Base-by-base conservation (phyloP, 2,113 vertebrate species). In the Erinaceus europaeus region DNA sequence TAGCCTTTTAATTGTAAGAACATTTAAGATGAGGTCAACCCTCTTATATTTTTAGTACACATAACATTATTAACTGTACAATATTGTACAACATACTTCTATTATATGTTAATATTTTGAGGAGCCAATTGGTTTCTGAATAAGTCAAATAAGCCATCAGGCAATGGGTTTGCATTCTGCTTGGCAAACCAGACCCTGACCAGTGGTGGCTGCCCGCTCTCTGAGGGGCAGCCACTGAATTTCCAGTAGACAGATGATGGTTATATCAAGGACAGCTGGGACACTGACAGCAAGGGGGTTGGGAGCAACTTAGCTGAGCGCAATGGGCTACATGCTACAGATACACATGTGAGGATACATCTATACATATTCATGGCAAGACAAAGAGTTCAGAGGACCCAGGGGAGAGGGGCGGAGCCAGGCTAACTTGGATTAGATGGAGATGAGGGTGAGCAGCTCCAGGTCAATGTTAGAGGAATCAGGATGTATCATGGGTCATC, bases 111-210 rank as follows among this genome's bases (percentile, higher is more conserved):
- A 84, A 62, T 3, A 5, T 61, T 75, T 92, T 59, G 40, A 84
- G 46, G 36, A 89, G 14, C 18, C 64, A 76, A n/a, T 23, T 59
- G 2, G 48, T 88, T 64, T 87, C 44, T 94, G 86, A 96, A 32
- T 89, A 95, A 94, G n/a, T 88, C 94, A 92, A 93, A 89, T 92
- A 1, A 29, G 75, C 89, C 0, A 0, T 48, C 65, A 88, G 73
- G 68, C 68, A 62, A 81, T 42, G 69, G 80, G 38, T 92, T 94
- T 0, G 6, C 68, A 79, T 94, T 93, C 0, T 0, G 64, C 93
- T 84, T 71, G 12, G 25, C 68, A 91, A 78, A 86, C 79, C 80
- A 76, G 85, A 80, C 88, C 68, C 73, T 61, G 65, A 74, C 48
- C 3, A 15, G 80, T 2, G 4, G 71, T 12, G 44, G 44, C 34